phyloP scores from a whole-genome alignment of 2,888 invertebrate species.

The Pachliopta kotzebuea region DNA sequence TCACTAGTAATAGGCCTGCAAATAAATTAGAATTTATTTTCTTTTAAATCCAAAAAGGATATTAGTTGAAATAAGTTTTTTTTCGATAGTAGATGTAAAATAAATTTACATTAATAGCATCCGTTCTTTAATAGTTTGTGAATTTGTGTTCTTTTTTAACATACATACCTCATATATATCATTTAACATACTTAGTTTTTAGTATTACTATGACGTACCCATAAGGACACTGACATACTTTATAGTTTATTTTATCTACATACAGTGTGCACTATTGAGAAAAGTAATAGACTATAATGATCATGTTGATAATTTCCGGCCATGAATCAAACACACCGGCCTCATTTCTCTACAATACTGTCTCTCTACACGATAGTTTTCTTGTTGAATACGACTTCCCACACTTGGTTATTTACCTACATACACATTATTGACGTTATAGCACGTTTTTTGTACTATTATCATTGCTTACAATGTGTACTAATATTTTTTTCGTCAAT shows the following conservation, averaged over 20 bases:
- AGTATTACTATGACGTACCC: too few relatives aligned
- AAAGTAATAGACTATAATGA: neutral
- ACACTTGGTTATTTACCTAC: constrained; percentile 13
- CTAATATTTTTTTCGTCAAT: too few relatives aligned
- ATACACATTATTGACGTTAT: neutral
- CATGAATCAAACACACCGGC: constrained; percentile 18
- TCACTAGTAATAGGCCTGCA: constrained; percentile 48
- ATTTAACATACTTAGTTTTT: too few relatives aligned
- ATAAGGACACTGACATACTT: neutral
- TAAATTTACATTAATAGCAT: too few relatives aligned
- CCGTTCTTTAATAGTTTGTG: too few relatives aligned
- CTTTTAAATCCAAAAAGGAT: too few relatives aligned
- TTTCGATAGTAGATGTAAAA: too few relatives aligned
- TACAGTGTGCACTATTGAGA: constrained; percentile 3
- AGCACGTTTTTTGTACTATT: neutral
- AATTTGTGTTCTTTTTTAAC: too few relatives aligned
- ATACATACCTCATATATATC: too few relatives aligned
- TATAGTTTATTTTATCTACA: neutral
- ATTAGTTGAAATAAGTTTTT: too few relatives aligned
- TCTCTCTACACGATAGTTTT: constrained; percentile 17
- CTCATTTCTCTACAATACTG: constrained; percentile 16
- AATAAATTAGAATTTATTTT: too few relatives aligned
- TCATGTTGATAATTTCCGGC: constrained; percentile 19
- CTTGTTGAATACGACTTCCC: constrained; percentile 18
- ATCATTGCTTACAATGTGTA: neutral